A percentile compares a stretch with the other conserved stretches of the same genome.
Conservation (phyloP, 1,140 invertebrate genomes). For the Brachionus asplanchnoidis region DNA sequence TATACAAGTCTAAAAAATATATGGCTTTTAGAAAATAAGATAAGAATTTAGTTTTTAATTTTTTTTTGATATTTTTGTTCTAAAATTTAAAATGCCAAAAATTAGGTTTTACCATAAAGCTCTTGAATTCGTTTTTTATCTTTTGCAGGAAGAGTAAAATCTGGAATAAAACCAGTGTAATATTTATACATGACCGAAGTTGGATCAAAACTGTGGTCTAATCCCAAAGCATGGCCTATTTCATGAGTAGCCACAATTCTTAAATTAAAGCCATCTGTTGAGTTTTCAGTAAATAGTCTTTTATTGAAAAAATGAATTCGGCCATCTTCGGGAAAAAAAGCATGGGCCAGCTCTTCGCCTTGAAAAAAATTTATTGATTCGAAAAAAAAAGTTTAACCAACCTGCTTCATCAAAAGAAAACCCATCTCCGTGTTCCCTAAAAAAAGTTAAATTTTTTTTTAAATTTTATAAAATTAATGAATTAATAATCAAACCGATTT, state of each 20-base stretch:
- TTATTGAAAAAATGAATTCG: conserved; percentile 11
- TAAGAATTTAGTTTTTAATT: not conserved
- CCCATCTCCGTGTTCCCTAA: not conserved
- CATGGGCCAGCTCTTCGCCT: conserved; percentile 18
- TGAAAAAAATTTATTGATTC: not conserved
- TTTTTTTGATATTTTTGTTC: not conserved
- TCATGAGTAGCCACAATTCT: conserved; percentile 25
- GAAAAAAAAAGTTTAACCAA: not conserved
- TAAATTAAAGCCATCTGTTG: conserved; percentile 1
- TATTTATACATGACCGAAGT: conserved; percentile 58
- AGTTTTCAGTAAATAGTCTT: not conserved
- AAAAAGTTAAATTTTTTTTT: not conserved
- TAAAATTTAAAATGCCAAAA: not conserved
- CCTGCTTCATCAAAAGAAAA: conserved; percentile 10
- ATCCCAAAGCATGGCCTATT: conserved; percentile 56
- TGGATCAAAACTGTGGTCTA: conserved; percentile 54
- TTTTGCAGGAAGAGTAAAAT: conserved; percentile 46
- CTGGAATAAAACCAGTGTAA: conserved; percentile 46
- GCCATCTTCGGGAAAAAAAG: not conserved
- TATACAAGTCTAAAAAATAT: too few species aligned
- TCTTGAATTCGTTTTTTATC: conserved; percentile 50
- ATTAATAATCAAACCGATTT: not conserved
- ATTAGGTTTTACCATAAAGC: conserved; percentile 47
- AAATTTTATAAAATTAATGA: not conserved
- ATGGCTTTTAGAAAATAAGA: too few species aligned